phyloP scores from a whole-genome alignment of 2,797 vertebrate genomes.

The Rhinophrynus dorsalis region DNA sequence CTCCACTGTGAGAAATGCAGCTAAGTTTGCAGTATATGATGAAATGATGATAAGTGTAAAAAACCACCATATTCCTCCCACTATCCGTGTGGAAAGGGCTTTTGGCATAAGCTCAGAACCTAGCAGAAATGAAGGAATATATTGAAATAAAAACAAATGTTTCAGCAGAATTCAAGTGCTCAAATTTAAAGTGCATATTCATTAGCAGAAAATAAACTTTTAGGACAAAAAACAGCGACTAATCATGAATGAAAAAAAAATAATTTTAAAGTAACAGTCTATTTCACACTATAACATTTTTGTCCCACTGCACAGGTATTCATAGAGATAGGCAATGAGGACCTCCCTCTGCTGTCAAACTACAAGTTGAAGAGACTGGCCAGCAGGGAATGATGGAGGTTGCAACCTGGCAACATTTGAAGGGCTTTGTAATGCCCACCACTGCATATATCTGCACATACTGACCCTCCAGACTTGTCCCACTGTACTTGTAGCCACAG shows the following conservation, averaged over 20 bases:
- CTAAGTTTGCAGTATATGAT: slow-evolving; percentile 98
- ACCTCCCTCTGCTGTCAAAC: too few relatives aligned
- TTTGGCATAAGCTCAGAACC: slow-evolving; percentile 99
- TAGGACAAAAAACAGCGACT: too few relatives aligned
- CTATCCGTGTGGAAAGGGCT: slow-evolving; percentile 98
- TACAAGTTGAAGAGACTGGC: too few relatives aligned
- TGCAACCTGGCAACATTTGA: too few relatives aligned
- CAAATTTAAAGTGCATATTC: slow-evolving; percentile 49
- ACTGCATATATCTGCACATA: too few relatives aligned
- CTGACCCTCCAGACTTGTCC: too few relatives aligned
- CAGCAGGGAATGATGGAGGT: too few relatives aligned
- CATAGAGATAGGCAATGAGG: too few relatives aligned
- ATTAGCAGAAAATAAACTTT: slow-evolving; percentile 40
- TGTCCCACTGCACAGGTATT: too few relatives aligned
- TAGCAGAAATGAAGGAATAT: slow-evolving; percentile 78
- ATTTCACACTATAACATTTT: neutral
- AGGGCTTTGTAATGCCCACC: too few relatives aligned
- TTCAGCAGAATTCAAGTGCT: too few relatives aligned
- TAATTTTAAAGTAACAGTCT: neutral
- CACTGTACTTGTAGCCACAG: too few relatives aligned
- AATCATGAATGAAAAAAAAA: neutral
- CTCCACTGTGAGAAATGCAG: slow-evolving; percentile 98
- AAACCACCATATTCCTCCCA: slow-evolving; percentile 99
- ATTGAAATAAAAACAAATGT: slow-evolving; percentile 59
- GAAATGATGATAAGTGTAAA: slow-evolving; percentile 99